phyloP scores from a whole-genome alignment of 2,797 vertebrate species.

The Cirrhinus molitorella region DNA sequence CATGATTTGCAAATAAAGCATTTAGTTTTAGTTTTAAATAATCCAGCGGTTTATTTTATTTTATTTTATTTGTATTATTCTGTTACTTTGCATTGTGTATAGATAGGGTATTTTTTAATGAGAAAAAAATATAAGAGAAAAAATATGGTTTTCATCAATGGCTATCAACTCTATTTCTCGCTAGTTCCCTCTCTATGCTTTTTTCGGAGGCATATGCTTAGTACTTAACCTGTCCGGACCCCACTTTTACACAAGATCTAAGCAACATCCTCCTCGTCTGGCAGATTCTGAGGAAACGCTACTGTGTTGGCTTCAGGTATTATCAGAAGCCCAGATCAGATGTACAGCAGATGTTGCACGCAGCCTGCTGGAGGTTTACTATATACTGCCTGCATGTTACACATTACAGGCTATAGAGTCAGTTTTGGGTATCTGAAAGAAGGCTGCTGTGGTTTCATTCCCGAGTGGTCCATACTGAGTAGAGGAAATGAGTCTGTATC shows the following conservation, averaged over 20 bases:
- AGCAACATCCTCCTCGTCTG: slow-evolving; percentile 13
- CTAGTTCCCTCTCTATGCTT: neutral
- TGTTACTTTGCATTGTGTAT: neutral
- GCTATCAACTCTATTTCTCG: neutral
- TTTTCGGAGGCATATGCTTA: neutral
- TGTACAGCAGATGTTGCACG: slow-evolving; percentile 75
- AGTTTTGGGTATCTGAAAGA: slow-evolving; percentile 52
- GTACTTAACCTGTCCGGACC: neutral
- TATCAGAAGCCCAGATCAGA: slow-evolving; percentile 72
- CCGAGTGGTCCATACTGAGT: slow-evolving; percentile 61
- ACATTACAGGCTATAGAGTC: slow-evolving; percentile 34
- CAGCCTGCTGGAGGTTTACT: slow-evolving; percentile 42
- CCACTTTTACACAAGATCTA: slow-evolving; percentile 11
- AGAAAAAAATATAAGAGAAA: too few species aligned
- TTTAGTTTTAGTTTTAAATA: neutral
- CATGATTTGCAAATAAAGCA: neutral
- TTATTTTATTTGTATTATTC: neutral
- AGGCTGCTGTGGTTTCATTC: slow-evolving; percentile 66
- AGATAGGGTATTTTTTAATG: neutral
- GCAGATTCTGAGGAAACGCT: slow-evolving; percentile 62
- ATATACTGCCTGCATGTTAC: slow-evolving; percentile 47
- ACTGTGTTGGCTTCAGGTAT: slow-evolving; percentile 73
- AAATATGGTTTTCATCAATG: neutral
- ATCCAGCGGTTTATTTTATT: neutral
- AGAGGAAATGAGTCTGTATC: slow-evolving; percentile 64